Evolutionary conservation across 2,797 vertebrate species (phyloP).

Genomic region (Malurus leucopterus): DNA sequence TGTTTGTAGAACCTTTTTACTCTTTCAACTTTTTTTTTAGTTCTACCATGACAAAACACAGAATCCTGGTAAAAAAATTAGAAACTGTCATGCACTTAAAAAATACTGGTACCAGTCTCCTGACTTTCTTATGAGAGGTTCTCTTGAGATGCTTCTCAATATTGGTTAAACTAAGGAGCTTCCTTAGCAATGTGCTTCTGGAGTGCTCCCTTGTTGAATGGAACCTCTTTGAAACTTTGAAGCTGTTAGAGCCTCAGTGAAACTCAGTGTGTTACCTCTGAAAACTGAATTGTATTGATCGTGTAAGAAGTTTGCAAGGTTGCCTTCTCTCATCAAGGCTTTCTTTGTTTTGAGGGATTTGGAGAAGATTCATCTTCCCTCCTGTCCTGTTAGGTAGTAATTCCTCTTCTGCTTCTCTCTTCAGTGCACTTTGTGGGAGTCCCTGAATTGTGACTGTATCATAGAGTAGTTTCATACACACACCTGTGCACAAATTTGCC

Average conservation of each 20-base stretch:
- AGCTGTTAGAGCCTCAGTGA: not conserved
- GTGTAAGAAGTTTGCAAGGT: not conserved
- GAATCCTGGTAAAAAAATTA: not conserved
- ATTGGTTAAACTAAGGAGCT: not conserved
- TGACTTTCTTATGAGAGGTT: not conserved
- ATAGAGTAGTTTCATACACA: not conserved
- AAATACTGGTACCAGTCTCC: not conserved
- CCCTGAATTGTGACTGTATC: not conserved
- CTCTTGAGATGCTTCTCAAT: not conserved
- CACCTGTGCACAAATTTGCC: accelerated
- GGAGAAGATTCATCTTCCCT: not conserved
- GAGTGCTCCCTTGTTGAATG: not conserved
- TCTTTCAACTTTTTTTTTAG: not conserved
- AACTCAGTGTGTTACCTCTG: not conserved
- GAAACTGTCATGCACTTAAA: accelerated
- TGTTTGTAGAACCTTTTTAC: not conserved
- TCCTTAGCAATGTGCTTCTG: not conserved
- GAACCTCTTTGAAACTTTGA: not conserved
- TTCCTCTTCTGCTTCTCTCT: not conserved
- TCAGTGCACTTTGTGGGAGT: not conserved
- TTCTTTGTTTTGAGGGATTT: not conserved
- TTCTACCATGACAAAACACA: not conserved
- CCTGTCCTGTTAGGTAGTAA: not conserved
- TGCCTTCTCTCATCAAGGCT: not conserved
- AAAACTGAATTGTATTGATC: not conserved